Percentiles rank a stretch among this genome's conserved stretches.
phyloP scores from a whole-genome alignment of 2,888 invertebrate genomes.

The Eucera pruinosa region DNA sequence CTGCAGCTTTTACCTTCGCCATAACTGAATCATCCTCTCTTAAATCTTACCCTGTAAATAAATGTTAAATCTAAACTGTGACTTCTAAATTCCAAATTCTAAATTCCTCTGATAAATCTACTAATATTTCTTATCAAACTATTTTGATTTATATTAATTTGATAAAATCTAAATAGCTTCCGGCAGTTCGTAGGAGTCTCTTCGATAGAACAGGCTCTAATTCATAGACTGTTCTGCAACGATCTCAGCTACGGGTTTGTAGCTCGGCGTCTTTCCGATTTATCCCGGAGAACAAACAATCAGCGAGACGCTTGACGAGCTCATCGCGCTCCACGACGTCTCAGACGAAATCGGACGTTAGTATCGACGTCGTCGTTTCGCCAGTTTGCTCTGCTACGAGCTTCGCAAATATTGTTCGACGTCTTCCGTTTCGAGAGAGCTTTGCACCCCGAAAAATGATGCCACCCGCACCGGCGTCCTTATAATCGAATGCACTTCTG shows the following conservation, averaged over 20 bases:
- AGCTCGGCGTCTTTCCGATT: constrained; percentile 49
- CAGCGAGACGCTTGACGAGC: constrained; percentile 50
- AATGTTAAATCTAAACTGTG: too few species aligned
- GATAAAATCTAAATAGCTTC: too few species aligned
- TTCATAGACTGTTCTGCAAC: constrained; percentile 23
- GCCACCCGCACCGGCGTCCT: background rate
- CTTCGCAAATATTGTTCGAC: constrained; percentile 57
- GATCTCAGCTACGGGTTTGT: too few species aligned
- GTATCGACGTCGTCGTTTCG: constrained; percentile 57
- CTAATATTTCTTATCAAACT: too few species aligned
- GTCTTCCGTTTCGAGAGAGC: constrained; percentile 35
- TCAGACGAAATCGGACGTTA: constrained; percentile 53
- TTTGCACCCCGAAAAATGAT: constrained; percentile 14
- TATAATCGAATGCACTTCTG: background rate
- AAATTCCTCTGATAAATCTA: too few species aligned
- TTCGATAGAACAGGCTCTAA: too few species aligned
- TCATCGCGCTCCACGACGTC: constrained; percentile 43
- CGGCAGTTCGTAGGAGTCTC: too few species aligned
- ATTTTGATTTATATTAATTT: too few species aligned
- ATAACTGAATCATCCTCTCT: too few species aligned
- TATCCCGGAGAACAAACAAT: constrained; percentile 58
- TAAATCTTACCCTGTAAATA: too few species aligned
- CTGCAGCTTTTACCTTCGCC: too few species aligned
- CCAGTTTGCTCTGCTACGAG: constrained; percentile 53
- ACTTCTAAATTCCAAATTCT: too few species aligned